Conservation (phyloP, 2,113 vertebrate species). For the Hydrolagus affinis region DNA sequence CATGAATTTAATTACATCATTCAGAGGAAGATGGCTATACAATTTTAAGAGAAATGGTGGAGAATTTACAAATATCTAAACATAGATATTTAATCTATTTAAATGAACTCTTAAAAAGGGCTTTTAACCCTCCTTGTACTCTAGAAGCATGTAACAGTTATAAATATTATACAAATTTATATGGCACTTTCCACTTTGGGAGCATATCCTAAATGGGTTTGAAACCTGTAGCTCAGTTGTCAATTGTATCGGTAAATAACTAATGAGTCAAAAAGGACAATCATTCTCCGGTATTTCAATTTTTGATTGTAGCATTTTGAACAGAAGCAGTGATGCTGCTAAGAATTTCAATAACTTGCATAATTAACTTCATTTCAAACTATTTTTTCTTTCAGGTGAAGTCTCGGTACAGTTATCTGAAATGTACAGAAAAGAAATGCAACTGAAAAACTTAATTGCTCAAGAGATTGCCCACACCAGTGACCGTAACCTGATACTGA, state of each 20-base stretch:
- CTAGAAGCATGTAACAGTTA: too few relatives aligned
- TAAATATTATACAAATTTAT: too few relatives aligned
- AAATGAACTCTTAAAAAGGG: too few relatives aligned
- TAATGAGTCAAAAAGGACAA: too few relatives aligned
- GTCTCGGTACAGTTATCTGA: conserved; percentile 53
- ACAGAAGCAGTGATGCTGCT: neutral
- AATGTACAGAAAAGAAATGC: conserved; percentile 69
- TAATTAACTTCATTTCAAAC: neutral
- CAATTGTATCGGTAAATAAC: too few relatives aligned
- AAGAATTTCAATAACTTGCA: neutral
- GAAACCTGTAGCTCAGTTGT: too few relatives aligned
- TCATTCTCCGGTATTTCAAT: neutral
- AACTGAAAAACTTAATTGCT: conserved; percentile 63
- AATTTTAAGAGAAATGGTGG: neutral
- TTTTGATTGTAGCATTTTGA: neutral
- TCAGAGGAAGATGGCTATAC: neutral
- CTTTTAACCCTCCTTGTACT: too few relatives aligned
- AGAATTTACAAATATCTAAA: neutral
- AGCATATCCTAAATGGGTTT: too few relatives aligned
- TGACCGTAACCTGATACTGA: conserved; percentile 63
- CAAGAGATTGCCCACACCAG: conserved; percentile 68
- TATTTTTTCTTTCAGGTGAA: conserved; percentile 54
- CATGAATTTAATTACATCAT: neutral
- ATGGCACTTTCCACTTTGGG: too few relatives aligned
- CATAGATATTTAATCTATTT: too few relatives aligned